A percentile compares a stretch with the other conserved stretches of the same genome.
These are phyloP conservation scores for Glaucopsyche alexis DNA, from an alignment of 2,888 invertebrate genomes.

Conservation along the genomic window DNA sequence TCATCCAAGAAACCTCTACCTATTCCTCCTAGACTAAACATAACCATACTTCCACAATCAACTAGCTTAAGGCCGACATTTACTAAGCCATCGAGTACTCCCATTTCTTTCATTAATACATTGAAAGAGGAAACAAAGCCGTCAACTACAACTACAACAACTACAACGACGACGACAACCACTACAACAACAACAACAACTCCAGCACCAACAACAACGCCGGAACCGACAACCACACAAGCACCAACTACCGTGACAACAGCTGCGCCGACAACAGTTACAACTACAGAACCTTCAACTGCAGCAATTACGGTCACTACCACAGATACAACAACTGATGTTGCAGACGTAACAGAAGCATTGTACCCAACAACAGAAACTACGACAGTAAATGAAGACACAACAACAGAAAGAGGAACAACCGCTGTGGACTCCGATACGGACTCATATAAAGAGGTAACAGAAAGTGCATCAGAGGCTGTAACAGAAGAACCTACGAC, in stretches of 20 bases:
- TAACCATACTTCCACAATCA: slow-evolving; percentile 67
- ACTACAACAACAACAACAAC: slow-evolving; percentile 47
- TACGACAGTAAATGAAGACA: slow-evolving; percentile 36
- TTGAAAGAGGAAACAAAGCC: slow-evolving; percentile 46
- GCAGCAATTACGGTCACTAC: slow-evolving; percentile 37
- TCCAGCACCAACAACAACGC: slow-evolving; percentile 47
- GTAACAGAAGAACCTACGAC: slow-evolving; percentile 51
- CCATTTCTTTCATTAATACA: slow-evolving; percentile 66
- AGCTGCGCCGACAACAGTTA: slow-evolving; percentile 43
- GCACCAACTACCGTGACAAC: slow-evolving; percentile 46
- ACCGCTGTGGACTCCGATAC: slow-evolving; percentile 32
- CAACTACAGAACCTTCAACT: slow-evolving; percentile 40
- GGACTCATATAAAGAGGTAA: slow-evolving; percentile 35
- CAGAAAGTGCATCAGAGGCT: slow-evolving; percentile 44
- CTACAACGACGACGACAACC: slow-evolving; percentile 42
- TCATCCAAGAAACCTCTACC: slow-evolving; percentile 66
- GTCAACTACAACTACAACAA: slow-evolving; percentile 43
- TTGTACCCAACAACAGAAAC: slow-evolving; percentile 42
- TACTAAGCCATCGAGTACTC: slow-evolving; percentile 57
- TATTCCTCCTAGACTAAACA: slow-evolving; percentile 69
- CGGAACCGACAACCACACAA: slow-evolving; percentile 41
- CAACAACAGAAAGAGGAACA: slow-evolving; percentile 33
- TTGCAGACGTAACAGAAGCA: slow-evolving; percentile 36
- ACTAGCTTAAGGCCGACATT: slow-evolving; percentile 65
- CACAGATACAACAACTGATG: slow-evolving; percentile 34